A percentile compares a stretch with the other conserved stretches of the same genome.
Evolutionary conservation across 1,140 invertebrate species (phyloP).

Genomic region (Meteorus sp.): DNA sequence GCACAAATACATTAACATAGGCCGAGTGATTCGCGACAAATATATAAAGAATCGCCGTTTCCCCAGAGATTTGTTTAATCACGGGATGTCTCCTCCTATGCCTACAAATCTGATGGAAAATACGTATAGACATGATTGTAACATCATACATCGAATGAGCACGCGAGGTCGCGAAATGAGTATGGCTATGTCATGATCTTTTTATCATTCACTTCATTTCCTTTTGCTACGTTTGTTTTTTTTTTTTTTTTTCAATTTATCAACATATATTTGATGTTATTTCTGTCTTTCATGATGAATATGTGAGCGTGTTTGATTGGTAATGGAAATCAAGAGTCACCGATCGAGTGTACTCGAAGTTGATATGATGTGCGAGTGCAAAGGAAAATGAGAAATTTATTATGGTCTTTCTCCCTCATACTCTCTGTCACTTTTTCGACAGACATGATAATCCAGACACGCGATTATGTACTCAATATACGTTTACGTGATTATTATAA

Average conservation of each 20-base stretch:
- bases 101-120: constrained; percentile 2
- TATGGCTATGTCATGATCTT: constrained; percentile 3
- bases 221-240: too few species aligned
- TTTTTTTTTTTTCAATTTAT: too few species aligned
- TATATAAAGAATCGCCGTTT: constrained; percentile 19
- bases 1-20: too few species aligned
- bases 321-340: neutral
- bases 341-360: neutral
- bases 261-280: too few species aligned
- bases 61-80: constrained; percentile 20
- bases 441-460: neutral
- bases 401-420: too few species aligned
- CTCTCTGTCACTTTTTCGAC: too few species aligned
- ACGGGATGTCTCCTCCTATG: constrained; percentile 28
- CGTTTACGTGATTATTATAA: too few species aligned
- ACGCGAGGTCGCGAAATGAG: constrained; percentile 20
- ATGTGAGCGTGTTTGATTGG: neutral
- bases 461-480: neutral
- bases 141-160: neutral
- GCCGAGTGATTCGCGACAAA: neutral
- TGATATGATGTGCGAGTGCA: neutral
- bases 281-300: neutral
- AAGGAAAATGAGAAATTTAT: neutral
- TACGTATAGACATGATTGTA: neutral
- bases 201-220: neutral